Conservation (phyloP, 2,888 invertebrate genomes). For the Girardia tigrina region DNA sequence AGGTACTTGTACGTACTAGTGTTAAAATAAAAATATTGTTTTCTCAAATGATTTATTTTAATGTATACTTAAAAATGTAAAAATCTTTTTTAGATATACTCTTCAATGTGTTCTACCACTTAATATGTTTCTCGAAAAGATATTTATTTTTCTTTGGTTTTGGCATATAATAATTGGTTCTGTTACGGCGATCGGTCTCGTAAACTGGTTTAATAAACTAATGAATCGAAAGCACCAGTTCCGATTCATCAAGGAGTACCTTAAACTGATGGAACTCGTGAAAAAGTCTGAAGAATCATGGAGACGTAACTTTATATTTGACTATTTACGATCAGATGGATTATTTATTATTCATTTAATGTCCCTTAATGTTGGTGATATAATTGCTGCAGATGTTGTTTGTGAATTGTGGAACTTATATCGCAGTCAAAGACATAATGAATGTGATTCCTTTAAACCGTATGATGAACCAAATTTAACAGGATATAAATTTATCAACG, state of each 20-base stretch:
- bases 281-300: conserved; percentile 45
- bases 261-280: conserved; percentile 51
- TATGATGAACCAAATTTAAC: background rate
- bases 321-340: conserved; percentile 48
- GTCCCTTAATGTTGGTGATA: conserved; percentile 41
- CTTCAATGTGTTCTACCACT: conserved; percentile 37
- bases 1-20: too few species aligned
- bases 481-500: background rate
- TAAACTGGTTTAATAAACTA: conserved; percentile 43
- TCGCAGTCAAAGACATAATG: conserved; percentile 39
- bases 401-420: conserved; percentile 42
- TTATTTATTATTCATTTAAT: conserved; percentile 45
- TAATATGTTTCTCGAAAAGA: conserved; percentile 40
- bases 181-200: conserved; percentile 44
- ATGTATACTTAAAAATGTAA: background rate
- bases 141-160: conserved; percentile 50
- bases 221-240: conserved; percentile 40
- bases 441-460: background rate
- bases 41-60: background rate
- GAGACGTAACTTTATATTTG: conserved; percentile 47
- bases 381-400: conserved; percentile 40
- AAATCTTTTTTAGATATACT: conserved; percentile 34
- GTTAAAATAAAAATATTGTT: too few species aligned
- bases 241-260: conserved; percentile 50
- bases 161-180: conserved; percentile 47